Evolutionary conservation across 1,140 invertebrate genomes (phyloP), one percentile per base, ranked within the genome.

Genomic region (Proales similis): DNA sequence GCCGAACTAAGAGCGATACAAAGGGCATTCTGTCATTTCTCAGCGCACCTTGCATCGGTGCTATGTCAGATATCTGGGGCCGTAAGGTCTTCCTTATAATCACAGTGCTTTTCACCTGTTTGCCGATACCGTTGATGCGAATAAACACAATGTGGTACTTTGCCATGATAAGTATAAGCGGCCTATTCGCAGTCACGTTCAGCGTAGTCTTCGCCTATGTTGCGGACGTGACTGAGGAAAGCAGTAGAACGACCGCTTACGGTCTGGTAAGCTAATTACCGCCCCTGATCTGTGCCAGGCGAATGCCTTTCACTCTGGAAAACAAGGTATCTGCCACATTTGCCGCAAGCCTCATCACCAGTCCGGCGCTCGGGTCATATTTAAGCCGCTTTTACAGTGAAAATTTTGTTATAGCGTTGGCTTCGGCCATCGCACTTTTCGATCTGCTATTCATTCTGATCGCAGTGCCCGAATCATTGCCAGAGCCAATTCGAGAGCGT

Each of bases 141-240:
- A 87, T 98, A 70, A 96, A 95, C 79, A 91, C 92, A 47, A 97
- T 90, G 89, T 98, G 93, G 93, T 98, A 98, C 77, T 99, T 99
- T 79, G 92, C 92, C 46, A 91, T 97, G 86, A 93, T 98, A 77
- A 93, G 89, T 68, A 90, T 99, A 72, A 94, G 90, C 66, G 94
- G 94, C 62, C 85, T 96, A 64, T 98, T 98, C 78, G 90, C 94
- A 48, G 94, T 97, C 48, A 99, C 94, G 39, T 98, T 98, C 68
- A 77, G 74, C 66, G 92, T 98, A 63, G 91, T 98, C 22, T 96
- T 98, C 79, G 93, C 94, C 17, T 98, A 98, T 78, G 94, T 99
- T 61, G 94, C 94, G 32, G 94, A 99, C 79, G 90, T 99, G n/a
- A 99, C 94, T 20, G 89, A 92, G 66, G 90, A 96, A 70, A 85